A percentile compares a stretch with the other conserved stretches of the same genome.
phyloP scores from a whole-genome alignment of 2,797 vertebrate species.

The Spondyliosoma cantharus region DNA sequence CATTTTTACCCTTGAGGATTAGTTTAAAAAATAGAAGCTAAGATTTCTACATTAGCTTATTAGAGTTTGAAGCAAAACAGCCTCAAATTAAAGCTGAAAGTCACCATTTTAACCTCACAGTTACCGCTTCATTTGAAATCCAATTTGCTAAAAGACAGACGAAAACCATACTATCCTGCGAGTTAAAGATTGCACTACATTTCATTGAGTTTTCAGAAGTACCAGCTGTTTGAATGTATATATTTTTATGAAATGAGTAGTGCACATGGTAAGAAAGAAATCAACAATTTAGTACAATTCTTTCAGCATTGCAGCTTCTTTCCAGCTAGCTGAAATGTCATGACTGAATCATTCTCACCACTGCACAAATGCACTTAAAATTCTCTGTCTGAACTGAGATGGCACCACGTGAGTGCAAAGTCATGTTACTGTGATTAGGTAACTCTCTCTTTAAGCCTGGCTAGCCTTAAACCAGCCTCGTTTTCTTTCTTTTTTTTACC shows the following conservation, averaged over 20 bases:
- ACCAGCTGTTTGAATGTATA: conserved; percentile 13
- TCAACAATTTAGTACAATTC: conserved; percentile 2
- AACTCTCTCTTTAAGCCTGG: conserved; percentile 45
- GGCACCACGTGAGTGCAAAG: conserved; percentile 59
- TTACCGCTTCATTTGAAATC: background rate
- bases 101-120: background rate
- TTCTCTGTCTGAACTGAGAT: conserved; percentile 49
- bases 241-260: background rate
- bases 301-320: conserved; percentile 29
- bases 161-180: background rate
- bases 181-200: background rate
- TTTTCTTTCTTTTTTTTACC: background rate
- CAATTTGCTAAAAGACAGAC: background rate
- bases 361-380: conserved; percentile 65
- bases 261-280: background rate
- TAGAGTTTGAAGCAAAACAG: conserved; percentile 6
- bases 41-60: background rate
- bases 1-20: background rate
- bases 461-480: background rate
- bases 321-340: conserved; percentile 57
- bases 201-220: conserved; percentile 4
- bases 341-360: conserved; percentile 56
- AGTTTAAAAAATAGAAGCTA: background rate
- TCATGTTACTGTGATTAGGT: conserved; percentile 63
- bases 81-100: background rate